phyloP scores from a whole-genome alignment of 2,797 vertebrate species.

The Syndactyla subalaris region DNA sequence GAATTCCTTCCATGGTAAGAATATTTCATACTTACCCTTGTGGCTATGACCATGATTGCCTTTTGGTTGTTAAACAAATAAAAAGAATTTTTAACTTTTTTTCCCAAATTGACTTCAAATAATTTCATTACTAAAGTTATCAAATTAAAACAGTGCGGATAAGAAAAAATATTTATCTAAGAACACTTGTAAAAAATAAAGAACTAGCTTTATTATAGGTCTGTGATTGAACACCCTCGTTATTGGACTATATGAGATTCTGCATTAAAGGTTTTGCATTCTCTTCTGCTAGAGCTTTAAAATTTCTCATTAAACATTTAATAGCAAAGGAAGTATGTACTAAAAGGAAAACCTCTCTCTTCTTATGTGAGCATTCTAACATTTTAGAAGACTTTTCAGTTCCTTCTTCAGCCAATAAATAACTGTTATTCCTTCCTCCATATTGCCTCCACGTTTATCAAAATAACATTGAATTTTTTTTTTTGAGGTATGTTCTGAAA shows the following conservation, averaged over 20 bases:
- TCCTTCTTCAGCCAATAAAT: not conserved
- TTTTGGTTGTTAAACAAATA: not conserved
- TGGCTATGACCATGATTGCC: rapidly evolving
- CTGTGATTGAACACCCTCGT: not conserved
- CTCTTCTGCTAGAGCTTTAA: not conserved
- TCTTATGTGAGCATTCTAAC: not conserved
- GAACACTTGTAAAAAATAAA: not conserved
- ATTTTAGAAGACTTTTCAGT: not conserved
- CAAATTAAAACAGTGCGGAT: not conserved
- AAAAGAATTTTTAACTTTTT: not conserved
- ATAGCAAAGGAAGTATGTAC: not conserved
- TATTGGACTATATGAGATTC: not conserved
- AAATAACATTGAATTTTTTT: not conserved
- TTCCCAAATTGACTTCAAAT: not conserved
- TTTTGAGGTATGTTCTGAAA: not conserved
- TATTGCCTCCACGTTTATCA: not conserved
- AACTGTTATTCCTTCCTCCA: not conserved
- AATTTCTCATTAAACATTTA: not conserved
- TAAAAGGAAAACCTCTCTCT: not conserved
- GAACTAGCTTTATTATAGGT: not conserved
- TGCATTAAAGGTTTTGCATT: not conserved
- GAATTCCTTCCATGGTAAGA: not conserved
- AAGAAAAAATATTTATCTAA: not conserved
- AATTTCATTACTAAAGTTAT: not conserved
- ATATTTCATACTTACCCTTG: not conserved